Evolutionary conservation across 2,113 vertebrate species (phyloP).

Genomic region (Eidolon helvum): DNA sequence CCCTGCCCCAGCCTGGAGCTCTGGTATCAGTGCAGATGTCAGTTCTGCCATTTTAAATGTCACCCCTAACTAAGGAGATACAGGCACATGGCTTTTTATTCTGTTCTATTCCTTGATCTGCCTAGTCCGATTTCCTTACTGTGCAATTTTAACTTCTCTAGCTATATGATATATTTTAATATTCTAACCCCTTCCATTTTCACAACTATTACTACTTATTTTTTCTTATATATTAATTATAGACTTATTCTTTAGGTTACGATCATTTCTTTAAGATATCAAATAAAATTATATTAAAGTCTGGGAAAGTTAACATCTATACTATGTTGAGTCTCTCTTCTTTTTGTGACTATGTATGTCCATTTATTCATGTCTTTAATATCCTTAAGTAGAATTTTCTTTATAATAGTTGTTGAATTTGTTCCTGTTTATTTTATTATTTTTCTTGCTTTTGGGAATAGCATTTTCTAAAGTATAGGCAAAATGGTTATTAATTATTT

Average conservation of each 20-base stretch:
- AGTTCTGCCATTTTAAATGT: neutral
- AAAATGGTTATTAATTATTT: neutral
- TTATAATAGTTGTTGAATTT: neutral
- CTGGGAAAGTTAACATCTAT: neutral
- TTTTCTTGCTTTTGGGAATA: neutral
- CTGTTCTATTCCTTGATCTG: neutral
- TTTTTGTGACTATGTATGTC: neutral
- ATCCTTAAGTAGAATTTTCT: neutral
- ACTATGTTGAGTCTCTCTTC: neutral
- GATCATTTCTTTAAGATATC: neutral
- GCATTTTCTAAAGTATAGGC: neutral
- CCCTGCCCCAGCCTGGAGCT: neutral
- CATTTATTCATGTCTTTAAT: conserved; percentile 11
- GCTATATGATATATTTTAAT: neutral
- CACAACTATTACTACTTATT: neutral
- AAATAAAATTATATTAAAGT: conserved; percentile 2
- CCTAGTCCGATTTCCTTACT: neutral
- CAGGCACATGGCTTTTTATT: neutral
- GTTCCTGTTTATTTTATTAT: neutral
- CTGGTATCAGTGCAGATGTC: neutral
- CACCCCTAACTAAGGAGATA: neutral
- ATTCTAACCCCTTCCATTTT: neutral
- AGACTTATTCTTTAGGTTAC: neutral
- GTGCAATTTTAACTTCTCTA: neutral
- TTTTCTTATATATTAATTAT: neutral